A percentile compares a stretch with the other conserved stretches of the same genome.
These are phyloP conservation scores for Gopherus flavomarginatus DNA, from an alignment of 2,113 vertebrate species.

Conservation along the genomic window DNA sequence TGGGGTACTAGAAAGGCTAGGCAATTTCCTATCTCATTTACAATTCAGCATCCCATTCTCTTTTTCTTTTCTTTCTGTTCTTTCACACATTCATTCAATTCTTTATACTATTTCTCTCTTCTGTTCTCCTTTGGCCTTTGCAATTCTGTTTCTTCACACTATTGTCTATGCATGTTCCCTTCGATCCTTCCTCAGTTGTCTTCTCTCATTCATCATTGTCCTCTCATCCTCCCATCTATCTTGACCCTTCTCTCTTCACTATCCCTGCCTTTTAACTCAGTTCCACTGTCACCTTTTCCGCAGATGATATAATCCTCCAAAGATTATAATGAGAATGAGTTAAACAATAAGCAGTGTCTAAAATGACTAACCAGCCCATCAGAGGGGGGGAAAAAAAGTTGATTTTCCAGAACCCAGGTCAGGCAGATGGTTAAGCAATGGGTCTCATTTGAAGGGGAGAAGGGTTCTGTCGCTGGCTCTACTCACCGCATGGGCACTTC, in stretches of 20 bases:
- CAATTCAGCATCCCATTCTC: neutral
- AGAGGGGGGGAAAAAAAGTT: accelerated
- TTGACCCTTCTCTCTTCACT: neutral
- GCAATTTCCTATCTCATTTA: neutral
- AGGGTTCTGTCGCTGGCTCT: neutral
- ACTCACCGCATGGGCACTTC: neutral
- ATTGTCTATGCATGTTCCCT: neutral
- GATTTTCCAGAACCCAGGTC: neutral
- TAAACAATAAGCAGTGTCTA: neutral
- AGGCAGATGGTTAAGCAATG: neutral
- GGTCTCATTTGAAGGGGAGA: neutral
- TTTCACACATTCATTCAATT: too few species aligned
- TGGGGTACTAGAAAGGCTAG: neutral
- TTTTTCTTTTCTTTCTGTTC: neutral
- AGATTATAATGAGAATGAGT: neutral
- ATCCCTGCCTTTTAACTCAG: neutral
- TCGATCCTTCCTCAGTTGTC: neutral
- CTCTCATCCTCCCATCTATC: neutral
- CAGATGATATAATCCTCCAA: neutral
- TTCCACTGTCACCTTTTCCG: neutral
- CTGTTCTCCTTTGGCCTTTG: neutral
- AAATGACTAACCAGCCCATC: neutral
- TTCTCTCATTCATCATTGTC: neutral
- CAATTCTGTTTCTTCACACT: neutral
- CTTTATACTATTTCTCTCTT: too few species aligned